Percentiles rank a stretch among this genome's conserved stretches.
phyloP scores from a whole-genome alignment of 2,113 vertebrate species.

The Nasalis larvatus region DNA sequence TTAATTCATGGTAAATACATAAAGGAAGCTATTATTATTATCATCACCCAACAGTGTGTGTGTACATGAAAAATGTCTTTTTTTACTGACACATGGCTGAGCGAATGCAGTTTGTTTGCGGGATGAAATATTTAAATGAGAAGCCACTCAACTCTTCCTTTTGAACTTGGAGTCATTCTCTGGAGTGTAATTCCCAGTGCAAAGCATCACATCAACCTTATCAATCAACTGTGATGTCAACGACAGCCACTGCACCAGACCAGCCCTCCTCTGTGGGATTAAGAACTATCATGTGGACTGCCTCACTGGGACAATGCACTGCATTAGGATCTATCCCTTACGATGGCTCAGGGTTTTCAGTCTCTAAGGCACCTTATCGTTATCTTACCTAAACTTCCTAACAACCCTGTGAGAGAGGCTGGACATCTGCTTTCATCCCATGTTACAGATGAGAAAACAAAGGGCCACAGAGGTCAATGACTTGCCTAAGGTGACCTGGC shows the following conservation, averaged over 20 bases:
- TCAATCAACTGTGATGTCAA: not conserved
- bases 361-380: not conserved
- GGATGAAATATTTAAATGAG: not conserved
- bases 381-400: not conserved
- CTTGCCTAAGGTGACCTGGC: too few species aligned
- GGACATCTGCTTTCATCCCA: not conserved
- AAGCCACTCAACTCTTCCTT: not conserved
- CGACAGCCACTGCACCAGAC: not conserved
- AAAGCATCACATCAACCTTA: not conserved
- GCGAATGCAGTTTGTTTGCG: not conserved
- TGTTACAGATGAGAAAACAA: not conserved
- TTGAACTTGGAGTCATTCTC: not conserved
- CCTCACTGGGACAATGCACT: not conserved
- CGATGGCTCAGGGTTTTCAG: not conserved
- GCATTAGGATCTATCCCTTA: not conserved
- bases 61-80: not conserved
- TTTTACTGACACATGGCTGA: not conserved
- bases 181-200: not conserved
- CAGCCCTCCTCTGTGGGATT: not conserved
- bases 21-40: not conserved
- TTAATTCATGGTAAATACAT: not conserved
- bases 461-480: not conserved
- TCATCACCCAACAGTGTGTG: not conserved
- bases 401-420: not conserved
- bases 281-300: not conserved